Evolutionary conservation across 2,113 vertebrate genomes (phyloP), one percentile per base, ranked within the genome.

Genomic region (Siphamia tubifer): DNA sequence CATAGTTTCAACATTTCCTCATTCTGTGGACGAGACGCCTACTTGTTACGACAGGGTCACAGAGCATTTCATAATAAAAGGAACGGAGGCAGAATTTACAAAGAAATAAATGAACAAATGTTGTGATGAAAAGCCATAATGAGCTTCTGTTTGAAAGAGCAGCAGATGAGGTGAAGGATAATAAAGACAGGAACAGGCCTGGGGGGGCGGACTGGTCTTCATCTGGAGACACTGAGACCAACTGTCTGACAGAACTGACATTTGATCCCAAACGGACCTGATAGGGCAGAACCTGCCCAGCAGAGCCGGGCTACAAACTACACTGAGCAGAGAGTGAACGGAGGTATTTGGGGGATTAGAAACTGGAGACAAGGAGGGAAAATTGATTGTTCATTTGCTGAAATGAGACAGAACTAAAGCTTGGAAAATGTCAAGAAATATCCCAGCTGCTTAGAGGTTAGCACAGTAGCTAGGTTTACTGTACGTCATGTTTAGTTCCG

Each of bases 311-410:
- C 40, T 39, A 65, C 39, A 19, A 58, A 80, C 70, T 68, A 76
- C 68, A 79, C 76, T 19, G 27, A 79, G 53, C 66, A 63, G 13
- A 27, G 38, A 53, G 24, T n/a, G n/a, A n/a, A n/a, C 24, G 10
- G 34, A 35, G 40, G 49, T 31, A 48, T 80, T 49, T 53, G 42
- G 44, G 47, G 68, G 40, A 65, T 64, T 35, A 63, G 77, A 70
- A 66, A 81, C 48, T 42, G 54, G 76, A 84, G 79, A 78, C 54
- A 51, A 68, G 60, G 36, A 78, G 56, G 68, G 72, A 24, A 49
- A 73, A 90, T 79, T 83, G 82, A 87, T 86, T 83, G 81, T 66
- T 12, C 73, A 48, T 90, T 77, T 84, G 66, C 70, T 19, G 61
- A 84, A 64, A 82, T 8, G 40, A 71, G 54, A 62, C 57, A 27